Evolutionary conservation across 2,113 vertebrate species (phyloP).

Genomic region (Seriola rivoliana): DNA sequence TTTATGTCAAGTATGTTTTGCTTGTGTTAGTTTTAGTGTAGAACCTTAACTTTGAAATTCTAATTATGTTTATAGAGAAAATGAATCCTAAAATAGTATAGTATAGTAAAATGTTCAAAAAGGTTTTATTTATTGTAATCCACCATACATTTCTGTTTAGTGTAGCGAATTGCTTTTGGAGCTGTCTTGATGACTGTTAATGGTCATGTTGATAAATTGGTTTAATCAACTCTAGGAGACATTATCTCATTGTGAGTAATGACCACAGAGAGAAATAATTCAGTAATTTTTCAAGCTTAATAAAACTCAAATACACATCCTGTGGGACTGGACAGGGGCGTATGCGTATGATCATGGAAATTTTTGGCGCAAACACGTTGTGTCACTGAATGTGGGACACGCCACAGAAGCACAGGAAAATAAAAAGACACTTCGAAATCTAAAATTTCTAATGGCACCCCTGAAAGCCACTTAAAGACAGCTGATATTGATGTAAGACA

Average conservation of each 20-base stretch:
- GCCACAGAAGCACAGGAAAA: neutral
- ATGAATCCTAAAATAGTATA: neutral
- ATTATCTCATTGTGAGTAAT: slow-evolving; percentile 58
- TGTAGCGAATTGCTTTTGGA: neutral
- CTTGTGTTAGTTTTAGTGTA: neutral
- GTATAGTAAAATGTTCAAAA: neutral
- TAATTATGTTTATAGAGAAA: neutral
- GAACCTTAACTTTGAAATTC: neutral
- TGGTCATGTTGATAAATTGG: slow-evolving; percentile 36
- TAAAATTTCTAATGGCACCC: neutral
- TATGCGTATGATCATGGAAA: slow-evolving; percentile 15
- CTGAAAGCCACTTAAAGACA: neutral
- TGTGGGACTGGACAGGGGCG: slow-evolving; percentile 20
- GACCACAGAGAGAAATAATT: slow-evolving; percentile 31
- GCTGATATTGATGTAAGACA: neutral
- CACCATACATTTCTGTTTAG: neutral
- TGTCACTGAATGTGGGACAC: slow-evolving; percentile 1
- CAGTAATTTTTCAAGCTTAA: slow-evolving; percentile 42
- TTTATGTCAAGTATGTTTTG: neutral
- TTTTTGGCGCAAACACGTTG: slow-evolving; percentile 24
- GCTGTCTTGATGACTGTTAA: neutral
- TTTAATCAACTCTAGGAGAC: slow-evolving; percentile 37
- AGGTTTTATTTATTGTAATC: neutral
- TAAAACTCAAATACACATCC: slow-evolving; percentile 47
- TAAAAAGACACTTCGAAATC: neutral